Evolutionary conservation across 2,888 invertebrate species (phyloP).

Genomic region (Phasia obesa): DNA sequence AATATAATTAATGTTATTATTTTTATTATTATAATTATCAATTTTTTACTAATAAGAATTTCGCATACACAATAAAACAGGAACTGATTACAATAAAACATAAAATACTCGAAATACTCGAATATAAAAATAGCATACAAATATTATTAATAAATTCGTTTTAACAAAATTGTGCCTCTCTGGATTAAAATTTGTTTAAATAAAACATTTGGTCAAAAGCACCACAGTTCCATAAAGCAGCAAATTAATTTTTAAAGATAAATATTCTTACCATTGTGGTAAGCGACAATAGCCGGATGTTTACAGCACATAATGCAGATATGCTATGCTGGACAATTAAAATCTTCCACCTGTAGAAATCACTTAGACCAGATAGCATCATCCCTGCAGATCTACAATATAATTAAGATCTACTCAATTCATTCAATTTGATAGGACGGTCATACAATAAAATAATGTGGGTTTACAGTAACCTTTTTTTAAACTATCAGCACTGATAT

Average conservation of each 20-base stretch:
- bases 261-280: no score
- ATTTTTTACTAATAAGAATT: constrained; percentile 35
- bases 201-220: constrained; percentile 40
- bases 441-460: no score
- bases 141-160: constrained; percentile 26
- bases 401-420: no score
- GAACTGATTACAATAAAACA: constrained; percentile 49
- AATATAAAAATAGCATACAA: neutral
- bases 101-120: constrained; percentile 3
- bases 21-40: constrained; percentile 2
- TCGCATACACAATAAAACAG: constrained; percentile 47
- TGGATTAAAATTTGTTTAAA: neutral
- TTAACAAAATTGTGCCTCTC: constrained; percentile 52
- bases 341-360: no score
- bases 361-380: no score
- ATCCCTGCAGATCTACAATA: no score
- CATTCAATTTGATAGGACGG: no score
- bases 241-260: constrained; percentile 5
- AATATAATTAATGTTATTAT: constrained; percentile 30
- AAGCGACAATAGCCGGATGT: no score
- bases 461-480: no score
- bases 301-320: no score
- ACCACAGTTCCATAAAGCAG: constrained; percentile 15
- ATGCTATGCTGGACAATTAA: no score
- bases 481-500: no score